Evolutionary conservation across 2,113 vertebrate species (phyloP).

Genomic region (Galemys pyrenaicus): DNA sequence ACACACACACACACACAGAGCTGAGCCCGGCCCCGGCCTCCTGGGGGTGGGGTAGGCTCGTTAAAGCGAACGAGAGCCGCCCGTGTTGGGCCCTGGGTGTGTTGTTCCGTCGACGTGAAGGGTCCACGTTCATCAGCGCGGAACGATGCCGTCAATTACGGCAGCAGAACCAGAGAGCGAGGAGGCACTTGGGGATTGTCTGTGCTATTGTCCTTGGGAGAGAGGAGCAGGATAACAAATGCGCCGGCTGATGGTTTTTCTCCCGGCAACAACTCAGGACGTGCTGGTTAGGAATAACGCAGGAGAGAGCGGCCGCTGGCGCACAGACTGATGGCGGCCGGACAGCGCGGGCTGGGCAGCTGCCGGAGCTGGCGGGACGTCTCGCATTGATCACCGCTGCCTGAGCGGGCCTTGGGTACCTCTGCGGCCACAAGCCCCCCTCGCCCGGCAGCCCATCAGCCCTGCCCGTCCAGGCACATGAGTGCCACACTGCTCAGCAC

Average conservation of each 20-base stretch:
- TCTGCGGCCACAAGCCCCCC: background rate
- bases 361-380: background rate
- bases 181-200: constrained; percentile 18
- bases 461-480: background rate
- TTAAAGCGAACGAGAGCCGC: background rate
- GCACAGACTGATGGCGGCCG: background rate
- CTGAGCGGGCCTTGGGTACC: constrained; percentile 19
- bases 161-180: background rate
- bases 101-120: background rate
- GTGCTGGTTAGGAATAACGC: background rate
- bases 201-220: constrained; percentile 57
- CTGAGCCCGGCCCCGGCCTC: background rate
- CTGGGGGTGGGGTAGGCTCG: background rate
- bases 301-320: background rate
- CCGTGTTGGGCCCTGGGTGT: background rate
- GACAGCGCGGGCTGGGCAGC: background rate
- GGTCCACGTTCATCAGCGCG: constrained; percentile 42
- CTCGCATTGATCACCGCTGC: constrained; percentile 48
- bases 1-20: background rate
- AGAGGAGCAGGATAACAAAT: constrained; percentile 47
- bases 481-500: background rate
- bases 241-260: constrained; percentile 37
- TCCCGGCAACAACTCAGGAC: background rate
- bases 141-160: constrained; percentile 32
- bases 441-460: background rate